Evolutionary conservation across 2,113 vertebrate genomes (phyloP).

Genomic region (Sakesphorus luctuosus): DNA sequence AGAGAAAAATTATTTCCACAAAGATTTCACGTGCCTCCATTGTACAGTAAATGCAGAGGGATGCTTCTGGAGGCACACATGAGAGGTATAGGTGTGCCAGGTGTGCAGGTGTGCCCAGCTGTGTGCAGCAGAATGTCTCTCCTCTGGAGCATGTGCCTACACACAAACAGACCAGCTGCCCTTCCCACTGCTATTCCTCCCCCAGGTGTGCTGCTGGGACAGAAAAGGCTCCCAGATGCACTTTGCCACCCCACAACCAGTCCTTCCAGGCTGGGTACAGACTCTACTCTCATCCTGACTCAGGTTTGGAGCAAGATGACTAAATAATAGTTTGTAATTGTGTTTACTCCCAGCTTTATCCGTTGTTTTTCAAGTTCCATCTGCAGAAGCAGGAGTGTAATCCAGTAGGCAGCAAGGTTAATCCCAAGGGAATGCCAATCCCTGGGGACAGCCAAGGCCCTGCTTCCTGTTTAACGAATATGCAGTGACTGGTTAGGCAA

Average conservation of each 20-base stretch:
- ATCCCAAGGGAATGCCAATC: background rate
- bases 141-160: background rate
- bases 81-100: background rate
- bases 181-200: background rate
- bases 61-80: background rate
- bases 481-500: conserved; percentile 35
- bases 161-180: background rate
- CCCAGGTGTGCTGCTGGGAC: background rate
- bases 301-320: background rate
- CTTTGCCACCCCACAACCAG: background rate
- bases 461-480: conserved; percentile 38
- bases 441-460: background rate
- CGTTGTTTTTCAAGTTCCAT: conserved; percentile 9
- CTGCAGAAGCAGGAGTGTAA: conserved; percentile 37
- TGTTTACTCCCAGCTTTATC: conserved; percentile 40
- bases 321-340: background rate
- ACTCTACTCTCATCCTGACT: background rate
- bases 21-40: background rate
- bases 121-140: background rate
- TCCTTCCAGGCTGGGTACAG: background rate
- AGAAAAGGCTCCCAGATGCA: background rate
- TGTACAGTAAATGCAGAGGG: background rate
- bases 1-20: background rate
- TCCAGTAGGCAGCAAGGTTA: background rate
- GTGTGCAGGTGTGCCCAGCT: too few species aligned